Evolutionary conservation across 1,140 invertebrate species (phyloP).

Genomic region (Drosophila novamexicana): DNA sequence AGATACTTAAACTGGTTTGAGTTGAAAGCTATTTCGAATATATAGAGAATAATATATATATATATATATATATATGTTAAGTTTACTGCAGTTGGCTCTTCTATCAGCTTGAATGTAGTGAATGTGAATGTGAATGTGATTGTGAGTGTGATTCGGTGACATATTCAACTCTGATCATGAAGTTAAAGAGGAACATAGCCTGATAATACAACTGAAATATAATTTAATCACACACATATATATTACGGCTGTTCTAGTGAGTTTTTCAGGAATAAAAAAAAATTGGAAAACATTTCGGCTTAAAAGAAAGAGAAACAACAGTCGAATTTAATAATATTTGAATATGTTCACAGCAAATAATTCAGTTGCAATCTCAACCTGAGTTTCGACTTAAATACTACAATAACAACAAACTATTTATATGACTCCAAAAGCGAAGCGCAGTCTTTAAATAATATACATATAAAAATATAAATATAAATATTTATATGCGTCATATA

Average conservation of each 20-base stretch:
- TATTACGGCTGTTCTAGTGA: not conserved
- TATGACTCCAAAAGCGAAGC: constrained; percentile 44
- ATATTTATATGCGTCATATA: constrained; percentile 15
- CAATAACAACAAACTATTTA: constrained; percentile 8
- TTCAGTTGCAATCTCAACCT: constrained; percentile 78
- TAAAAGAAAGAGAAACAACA: not conserved
- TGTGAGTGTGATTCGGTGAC: constrained; percentile 19
- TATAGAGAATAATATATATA: constrained; percentile 1
- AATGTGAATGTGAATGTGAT: constrained; percentile 38
- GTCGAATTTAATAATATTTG: constrained; percentile 34
- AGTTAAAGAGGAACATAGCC: too few relatives aligned
- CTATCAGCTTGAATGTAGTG: constrained; percentile 42
- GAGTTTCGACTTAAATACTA: constrained; percentile 55
- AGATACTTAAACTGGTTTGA: constrained; percentile 1
- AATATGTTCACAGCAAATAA: constrained; percentile 74
- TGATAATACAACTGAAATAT: not conserved
- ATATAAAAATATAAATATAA: not conserved
- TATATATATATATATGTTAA: not conserved
- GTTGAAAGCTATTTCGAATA: constrained; percentile 21
- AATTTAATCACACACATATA: not conserved
- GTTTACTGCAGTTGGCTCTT: constrained; percentile 61
- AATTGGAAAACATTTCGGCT: not conserved
- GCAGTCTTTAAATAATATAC: constrained; percentile 63
- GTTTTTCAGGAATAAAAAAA: not conserved
- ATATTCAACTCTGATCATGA: not conserved